Evolutionary conservation across 2,797 vertebrate species (phyloP).

Genomic region (Rhynchotus rufescens): DNA sequence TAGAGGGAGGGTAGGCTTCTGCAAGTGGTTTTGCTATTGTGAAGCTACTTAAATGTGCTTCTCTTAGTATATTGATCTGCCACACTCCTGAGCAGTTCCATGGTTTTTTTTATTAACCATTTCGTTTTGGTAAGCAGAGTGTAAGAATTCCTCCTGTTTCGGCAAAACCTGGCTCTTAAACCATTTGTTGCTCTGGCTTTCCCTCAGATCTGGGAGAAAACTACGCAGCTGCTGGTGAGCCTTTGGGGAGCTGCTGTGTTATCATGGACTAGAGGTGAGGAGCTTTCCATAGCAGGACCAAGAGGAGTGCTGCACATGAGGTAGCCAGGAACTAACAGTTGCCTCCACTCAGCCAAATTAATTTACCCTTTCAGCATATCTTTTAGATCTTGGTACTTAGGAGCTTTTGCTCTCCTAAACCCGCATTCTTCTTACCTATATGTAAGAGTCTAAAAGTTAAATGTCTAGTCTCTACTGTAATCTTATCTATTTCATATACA

Average conservation of each 20-base stretch:
- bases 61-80: neutral
- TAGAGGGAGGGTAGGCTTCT: neutral
- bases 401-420: neutral
- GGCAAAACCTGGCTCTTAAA: neutral
- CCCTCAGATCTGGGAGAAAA: neutral
- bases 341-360: neutral
- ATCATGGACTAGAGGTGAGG: neutral
- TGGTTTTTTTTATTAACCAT: neutral
- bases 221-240: neutral
- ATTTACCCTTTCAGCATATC: neutral
- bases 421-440: neutral
- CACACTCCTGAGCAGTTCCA: neutral
- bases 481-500: neutral
- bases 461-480: neutral
- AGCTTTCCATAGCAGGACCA: neutral
- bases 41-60: neutral
- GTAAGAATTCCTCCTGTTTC: neutral
- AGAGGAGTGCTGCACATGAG: neutral
- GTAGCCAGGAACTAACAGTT: neutral
- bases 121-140: neutral
- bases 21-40: neutral
- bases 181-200: neutral
- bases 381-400: neutral
- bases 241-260: neutral
- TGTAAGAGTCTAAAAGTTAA: neutral